Base-by-base conservation (phyloP, 2,113 vertebrate species). In the Cynocephalus volans region DNA sequence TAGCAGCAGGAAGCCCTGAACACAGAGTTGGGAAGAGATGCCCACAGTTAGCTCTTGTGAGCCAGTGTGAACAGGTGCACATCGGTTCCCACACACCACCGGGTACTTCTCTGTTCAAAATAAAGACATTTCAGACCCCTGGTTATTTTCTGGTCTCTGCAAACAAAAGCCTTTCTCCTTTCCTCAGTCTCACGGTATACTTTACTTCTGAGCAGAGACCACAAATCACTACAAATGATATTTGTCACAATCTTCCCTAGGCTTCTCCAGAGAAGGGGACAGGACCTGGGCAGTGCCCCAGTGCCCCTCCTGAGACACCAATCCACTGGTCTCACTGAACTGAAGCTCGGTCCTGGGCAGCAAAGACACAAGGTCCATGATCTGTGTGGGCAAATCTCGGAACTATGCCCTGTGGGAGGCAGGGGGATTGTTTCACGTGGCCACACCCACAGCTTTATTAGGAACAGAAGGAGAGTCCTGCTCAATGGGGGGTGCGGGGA, bases 131-230 rank as follows among this genome's bases (percentile, higher is more conserved):
- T 88, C 31, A 50, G 65, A 83, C 31, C 19, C 28, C 54, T n/a
- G 13, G 23, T 41, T 69, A 26, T 13, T 58, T 89, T 73, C 77
- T 48, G 23, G 93, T 17, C 54, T 77, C 86, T 41, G 50, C 52
- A 65, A 54, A 91, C 45, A 36, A 70, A 91, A 84, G 24, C 48
- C 48, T 41, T 65, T 87, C 60, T 79, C 62, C 58, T 73, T 82
- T 54, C 41, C 80, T 96, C 26, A 21, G 65, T 31, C 23, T 48
- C 11, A 72, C n/a, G 48, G 21, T 19, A 70, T 2, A 52, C 12
- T 54, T 65, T 9, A 80, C 36, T 72, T 14, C 31, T 64, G 9
- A 92, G 75, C 54, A 62, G 54, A 88, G 50, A 84, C 50, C 87
- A 60, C 65, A 33, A 12, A 88, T 88, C 60, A 26, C 6, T 15